These are phyloP conservation scores for Cenopis cana DNA, from an alignment of 2,888 invertebrate species.

Conservation along the genomic window DNA sequence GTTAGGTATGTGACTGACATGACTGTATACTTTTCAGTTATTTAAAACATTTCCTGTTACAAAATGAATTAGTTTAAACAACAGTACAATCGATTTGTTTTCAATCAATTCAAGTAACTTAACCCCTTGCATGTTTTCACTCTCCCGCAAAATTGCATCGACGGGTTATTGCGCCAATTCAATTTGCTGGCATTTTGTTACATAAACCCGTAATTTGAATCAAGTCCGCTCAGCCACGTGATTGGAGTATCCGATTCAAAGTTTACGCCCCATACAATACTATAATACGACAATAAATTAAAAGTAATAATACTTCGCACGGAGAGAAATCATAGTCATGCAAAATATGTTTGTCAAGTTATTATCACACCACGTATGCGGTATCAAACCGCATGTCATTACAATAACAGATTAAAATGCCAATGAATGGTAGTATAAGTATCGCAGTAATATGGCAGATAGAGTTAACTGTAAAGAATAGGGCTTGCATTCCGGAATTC, in stretches of 20 bases:
- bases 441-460: no score
- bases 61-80: neutral
- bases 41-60: neutral
- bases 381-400: no score
- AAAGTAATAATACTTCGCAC: neutral
- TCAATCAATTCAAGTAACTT: constrained; percentile 12
- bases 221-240: constrained; percentile 20
- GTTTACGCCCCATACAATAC: constrained; percentile 8
- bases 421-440: no score
- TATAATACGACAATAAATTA: constrained; percentile 12
- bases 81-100: constrained; percentile 20
- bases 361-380: no score
- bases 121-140: constrained; percentile 16
- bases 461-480: no score
- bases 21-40: no score
- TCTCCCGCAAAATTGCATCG: constrained; percentile 34
- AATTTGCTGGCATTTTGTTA: constrained; percentile 26
- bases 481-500: no score
- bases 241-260: constrained; percentile 19
- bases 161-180: constrained; percentile 12
- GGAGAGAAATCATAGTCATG: neutral
- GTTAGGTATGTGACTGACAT: no score
- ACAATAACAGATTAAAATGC: no score
- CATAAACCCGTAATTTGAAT: constrained; percentile 24
- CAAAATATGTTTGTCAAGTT: neutral